A percentile compares a stretch with the other conserved stretches of the same genome.
Conservation (phyloP, 2,888 invertebrate genomes). For the Steinernema hermaphroditum region DNA sequence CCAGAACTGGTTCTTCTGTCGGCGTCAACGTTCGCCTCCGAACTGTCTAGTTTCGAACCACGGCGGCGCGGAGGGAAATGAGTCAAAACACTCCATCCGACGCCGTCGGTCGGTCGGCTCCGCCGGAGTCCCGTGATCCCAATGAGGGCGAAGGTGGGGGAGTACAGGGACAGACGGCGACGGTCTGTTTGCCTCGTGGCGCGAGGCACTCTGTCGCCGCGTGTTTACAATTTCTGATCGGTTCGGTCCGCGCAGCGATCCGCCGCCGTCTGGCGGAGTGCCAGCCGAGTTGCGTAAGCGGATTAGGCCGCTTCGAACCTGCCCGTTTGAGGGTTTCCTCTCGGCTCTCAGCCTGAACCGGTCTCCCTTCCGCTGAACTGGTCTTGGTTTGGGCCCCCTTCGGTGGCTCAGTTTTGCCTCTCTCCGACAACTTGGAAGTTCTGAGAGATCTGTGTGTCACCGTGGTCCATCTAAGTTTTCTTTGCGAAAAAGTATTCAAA, state of each 20-base stretch:
- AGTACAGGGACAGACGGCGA: slow-evolving; percentile 1
- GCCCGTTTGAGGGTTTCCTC: too few relatives aligned
- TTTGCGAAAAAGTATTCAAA: too few relatives aligned
- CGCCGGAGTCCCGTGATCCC: background rate
- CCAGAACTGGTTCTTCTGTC: too few relatives aligned
- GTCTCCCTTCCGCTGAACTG: too few relatives aligned
- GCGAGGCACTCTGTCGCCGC: slow-evolving; percentile 8
- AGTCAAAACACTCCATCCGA: slow-evolving; percentile 20
- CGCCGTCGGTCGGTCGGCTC: background rate
- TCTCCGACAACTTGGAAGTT: too few relatives aligned
- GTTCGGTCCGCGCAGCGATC: background rate
- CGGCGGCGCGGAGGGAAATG: background rate
- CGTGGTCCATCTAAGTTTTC: too few relatives aligned
- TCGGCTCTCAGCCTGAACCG: too few relatives aligned
- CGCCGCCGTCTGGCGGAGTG: slow-evolving; percentile 13
- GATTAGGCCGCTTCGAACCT: background rate
- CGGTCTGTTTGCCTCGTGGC: slow-evolving; percentile 29
- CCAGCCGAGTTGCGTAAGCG: slow-evolving; percentile 1
- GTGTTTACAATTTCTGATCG: slow-evolving; percentile 26
- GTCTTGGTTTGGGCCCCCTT: too few relatives aligned
- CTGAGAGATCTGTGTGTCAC: too few relatives aligned
- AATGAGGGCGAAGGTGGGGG: background rate
- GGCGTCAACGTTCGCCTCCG: background rate
- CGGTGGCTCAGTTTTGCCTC: too few relatives aligned
- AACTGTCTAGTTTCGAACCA: slow-evolving; percentile 23